Conservation (phyloP, 2,797 vertebrate genomes). For the Neoniphon sammara region DNA sequence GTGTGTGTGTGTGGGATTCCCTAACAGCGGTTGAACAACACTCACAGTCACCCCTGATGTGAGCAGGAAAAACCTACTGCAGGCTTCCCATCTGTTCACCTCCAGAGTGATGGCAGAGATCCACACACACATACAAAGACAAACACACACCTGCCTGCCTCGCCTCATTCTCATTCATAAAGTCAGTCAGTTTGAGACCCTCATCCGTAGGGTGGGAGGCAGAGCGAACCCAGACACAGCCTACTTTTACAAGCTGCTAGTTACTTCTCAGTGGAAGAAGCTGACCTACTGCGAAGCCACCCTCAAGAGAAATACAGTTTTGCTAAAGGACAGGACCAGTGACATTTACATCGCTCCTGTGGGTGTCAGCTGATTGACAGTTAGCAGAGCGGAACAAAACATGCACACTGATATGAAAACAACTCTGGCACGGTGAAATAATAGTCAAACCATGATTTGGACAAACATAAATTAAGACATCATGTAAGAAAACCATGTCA, state of each 20-base stretch:
- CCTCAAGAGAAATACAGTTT: too few relatives aligned
- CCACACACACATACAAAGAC: constrained; percentile 43
- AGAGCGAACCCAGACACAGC: neutral
- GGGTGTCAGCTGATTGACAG: too few relatives aligned
- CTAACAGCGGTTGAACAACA: constrained; percentile 64
- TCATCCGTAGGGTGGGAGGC: constrained; percentile 26
- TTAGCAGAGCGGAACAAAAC: too few relatives aligned
- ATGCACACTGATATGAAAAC: too few relatives aligned
- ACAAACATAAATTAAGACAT: too few relatives aligned
- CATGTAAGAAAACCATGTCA: too few relatives aligned
- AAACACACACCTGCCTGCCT: constrained; percentile 12
- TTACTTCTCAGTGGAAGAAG: too few relatives aligned
- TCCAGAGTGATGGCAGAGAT: constrained; percentile 60
- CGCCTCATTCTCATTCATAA: constrained; percentile 64
- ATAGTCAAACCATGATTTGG: too few relatives aligned
- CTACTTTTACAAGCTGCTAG: neutral
- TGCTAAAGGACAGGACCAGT: too few relatives aligned
- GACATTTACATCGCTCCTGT: too few relatives aligned
- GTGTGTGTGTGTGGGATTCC: constrained; percentile 49
- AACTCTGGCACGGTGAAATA: too few relatives aligned
- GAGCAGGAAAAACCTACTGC: constrained; percentile 70
- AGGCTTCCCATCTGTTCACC: constrained; percentile 72
- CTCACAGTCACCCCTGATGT: constrained; percentile 60
- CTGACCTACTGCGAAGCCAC: too few relatives aligned
- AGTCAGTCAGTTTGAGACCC: constrained; percentile 42